These are phyloP conservation scores for Sinopyrophorus schimmeli DNA, from an alignment of 2,888 invertebrate species.

Conservation along the genomic window DNA sequence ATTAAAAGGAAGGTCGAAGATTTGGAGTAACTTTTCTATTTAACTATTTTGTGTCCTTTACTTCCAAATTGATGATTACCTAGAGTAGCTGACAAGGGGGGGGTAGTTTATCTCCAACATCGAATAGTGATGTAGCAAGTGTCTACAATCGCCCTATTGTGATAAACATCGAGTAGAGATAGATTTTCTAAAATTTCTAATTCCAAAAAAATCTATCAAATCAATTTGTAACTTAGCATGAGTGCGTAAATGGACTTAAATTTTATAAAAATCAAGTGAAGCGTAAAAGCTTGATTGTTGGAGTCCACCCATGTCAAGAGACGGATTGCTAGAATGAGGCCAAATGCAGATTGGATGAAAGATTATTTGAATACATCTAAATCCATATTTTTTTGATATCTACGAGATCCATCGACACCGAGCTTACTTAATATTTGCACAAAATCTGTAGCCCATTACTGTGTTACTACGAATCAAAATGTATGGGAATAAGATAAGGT, in stretches of 20 bases:
- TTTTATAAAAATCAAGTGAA: too few relatives aligned
- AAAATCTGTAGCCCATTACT: too few relatives aligned
- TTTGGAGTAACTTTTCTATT: conserved; percentile 12
- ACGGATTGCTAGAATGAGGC: neutral
- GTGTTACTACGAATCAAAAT: too few relatives aligned
- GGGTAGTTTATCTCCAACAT: conserved; percentile 6
- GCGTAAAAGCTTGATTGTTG: conserved; percentile 12
- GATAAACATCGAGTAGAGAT: conserved; percentile 29
- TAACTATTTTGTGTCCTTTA: conserved; percentile 9
- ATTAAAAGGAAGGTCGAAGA: conserved; percentile 18
- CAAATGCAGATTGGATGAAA: too few relatives aligned
- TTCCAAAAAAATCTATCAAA: conserved; percentile 10
- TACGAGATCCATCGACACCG: conserved; percentile 2
- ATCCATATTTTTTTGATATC: too few relatives aligned
- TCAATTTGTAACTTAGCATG: conserved; percentile 10
- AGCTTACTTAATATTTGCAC: conserved; percentile 2
- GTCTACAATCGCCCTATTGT: conserved; percentile 20
- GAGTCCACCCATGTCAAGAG: neutral
- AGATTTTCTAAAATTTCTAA: conserved; percentile 20
- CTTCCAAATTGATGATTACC: conserved; percentile 13
- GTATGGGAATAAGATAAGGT: too few relatives aligned
- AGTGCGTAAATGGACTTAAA: conserved; percentile 17
- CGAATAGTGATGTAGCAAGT: conserved; percentile 10
- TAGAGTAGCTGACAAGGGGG: conserved; percentile 11
- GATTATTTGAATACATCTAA: too few relatives aligned